Base-by-base conservation (phyloP, 2,888 invertebrate species). In the Dynastes tityus region DNA sequence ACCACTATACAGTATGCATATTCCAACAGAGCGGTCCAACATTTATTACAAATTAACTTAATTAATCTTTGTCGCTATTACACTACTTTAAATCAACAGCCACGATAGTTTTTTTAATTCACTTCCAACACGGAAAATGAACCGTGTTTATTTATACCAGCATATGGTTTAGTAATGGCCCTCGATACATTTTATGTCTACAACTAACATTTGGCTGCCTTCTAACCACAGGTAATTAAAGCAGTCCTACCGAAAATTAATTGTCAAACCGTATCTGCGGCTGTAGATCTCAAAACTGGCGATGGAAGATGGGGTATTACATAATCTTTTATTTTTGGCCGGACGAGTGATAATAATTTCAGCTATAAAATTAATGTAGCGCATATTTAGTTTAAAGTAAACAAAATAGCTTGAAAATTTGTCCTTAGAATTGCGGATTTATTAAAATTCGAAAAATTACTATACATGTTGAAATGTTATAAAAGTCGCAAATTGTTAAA, bases 211-310 rank as follows among this genome's bases (percentile, higher is more conserved):
- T 68, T 68, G 71, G 55, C 13, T 58, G 55, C 32, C 11, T 71
- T 37, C 58, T 58, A 40, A 71, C 58, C 71, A 32, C 55, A 58
- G 37, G 71, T 37, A 71, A 58, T 71, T 71, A 71, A 71, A 68
- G 29, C 68, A 27, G 51, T 58, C 29, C 53, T 37, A 22, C 37
- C 55, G 71, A 71, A 71, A 71, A 71, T 71, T 71, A 71, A 58
- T 71, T 71, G 55, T 53, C 29, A n/a, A 11, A 51, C 5, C 29
- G 29, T 68, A 68, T 68, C 68, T 68, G 49, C 13, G 27, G 2
- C 51, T 51, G n/a, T 68, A 29, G 51, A 68, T 68, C 51, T 68
- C 49, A 68, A 65, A 51, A 51, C 27, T 51, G 6, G 27, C 16
- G 45, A 16, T 49, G 49, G 51, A 27, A 27, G 6, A 27, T 51